phyloP scores from a whole-genome alignment of 2,888 invertebrate genomes.

The Caenorhabditis uteleia region DNA sequence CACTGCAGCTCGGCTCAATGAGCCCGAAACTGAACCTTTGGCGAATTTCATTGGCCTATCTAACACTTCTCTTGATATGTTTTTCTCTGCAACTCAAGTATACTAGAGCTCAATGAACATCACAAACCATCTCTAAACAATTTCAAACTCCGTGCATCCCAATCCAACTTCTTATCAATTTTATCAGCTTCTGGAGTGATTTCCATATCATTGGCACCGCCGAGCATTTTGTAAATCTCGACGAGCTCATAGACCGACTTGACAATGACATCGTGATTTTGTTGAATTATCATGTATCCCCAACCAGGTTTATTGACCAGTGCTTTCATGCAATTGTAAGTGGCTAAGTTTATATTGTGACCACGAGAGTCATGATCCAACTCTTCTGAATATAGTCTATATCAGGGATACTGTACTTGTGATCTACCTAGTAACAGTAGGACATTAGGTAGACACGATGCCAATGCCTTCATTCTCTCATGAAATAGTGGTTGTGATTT shows the following conservation, averaged over 20 bases:
- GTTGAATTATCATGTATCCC: constrained; percentile 43
- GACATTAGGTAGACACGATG: constrained; percentile 41
- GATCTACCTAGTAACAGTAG: too few species aligned
- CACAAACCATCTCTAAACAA: constrained; percentile 19
- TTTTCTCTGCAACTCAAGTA: constrained; percentile 18
- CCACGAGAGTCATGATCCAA: constrained; percentile 34
- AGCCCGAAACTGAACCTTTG: constrained; percentile 43
- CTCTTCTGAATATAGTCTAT: constrained; percentile 29
- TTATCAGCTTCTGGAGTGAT: constrained; percentile 34
- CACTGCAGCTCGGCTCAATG: constrained; percentile 38
- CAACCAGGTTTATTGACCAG: constrained; percentile 43
- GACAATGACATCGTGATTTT: constrained; percentile 45
- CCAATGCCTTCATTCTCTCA: constrained; percentile 24
- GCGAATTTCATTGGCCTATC: constrained; percentile 27
- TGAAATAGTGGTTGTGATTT: constrained; percentile 34
- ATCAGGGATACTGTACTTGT: too few species aligned
- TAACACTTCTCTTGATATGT: constrained; percentile 6
- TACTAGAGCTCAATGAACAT: background rate
- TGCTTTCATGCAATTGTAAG: constrained; percentile 40
- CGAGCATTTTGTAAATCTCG: constrained; percentile 29
- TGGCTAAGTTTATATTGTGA: constrained; percentile 40
- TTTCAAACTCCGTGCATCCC: constrained; percentile 36
- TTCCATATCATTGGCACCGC: constrained; percentile 47
- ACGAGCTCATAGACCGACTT: constrained; percentile 41
- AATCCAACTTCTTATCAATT: constrained; percentile 22